Evolutionary conservation across 2,797 vertebrate species (phyloP).

Genomic region (Synanceia verrucosa): DNA sequence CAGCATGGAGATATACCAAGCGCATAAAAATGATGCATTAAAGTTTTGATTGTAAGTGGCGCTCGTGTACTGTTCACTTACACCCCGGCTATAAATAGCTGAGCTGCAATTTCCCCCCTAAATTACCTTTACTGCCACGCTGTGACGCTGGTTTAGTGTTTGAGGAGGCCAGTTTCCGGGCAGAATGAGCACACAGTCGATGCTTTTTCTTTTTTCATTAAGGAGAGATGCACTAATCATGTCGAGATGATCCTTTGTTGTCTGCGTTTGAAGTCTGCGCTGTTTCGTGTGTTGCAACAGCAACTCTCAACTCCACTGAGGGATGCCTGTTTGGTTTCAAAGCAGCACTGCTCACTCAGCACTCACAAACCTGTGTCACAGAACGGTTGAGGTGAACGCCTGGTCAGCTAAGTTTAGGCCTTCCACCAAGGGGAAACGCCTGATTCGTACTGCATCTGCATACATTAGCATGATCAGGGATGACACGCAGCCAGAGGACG

Average conservation of each 20-base stretch:
- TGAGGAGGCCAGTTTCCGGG: constrained; percentile 22
- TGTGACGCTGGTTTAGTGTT: background rate
- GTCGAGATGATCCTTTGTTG: constrained; percentile 19
- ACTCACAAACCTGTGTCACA: constrained; percentile 27
- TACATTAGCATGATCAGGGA: constrained; percentile 56
- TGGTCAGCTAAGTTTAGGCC: constrained; percentile 60
- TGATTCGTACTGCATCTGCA: constrained; percentile 56
- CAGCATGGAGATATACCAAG: constrained; percentile 44
- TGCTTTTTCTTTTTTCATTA: background rate
- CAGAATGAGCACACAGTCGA: constrained; percentile 14
- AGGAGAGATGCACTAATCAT: constrained; percentile 16
- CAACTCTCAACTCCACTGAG: constrained; percentile 22
- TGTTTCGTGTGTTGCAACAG: background rate
- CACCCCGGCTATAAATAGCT: constrained; percentile 56
- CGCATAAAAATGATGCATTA: constrained; percentile 67
- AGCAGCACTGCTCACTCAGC: constrained; percentile 37
- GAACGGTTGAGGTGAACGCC: constrained; percentile 31
- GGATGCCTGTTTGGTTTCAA: constrained; percentile 15
- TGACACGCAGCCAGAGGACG: constrained; percentile 20
- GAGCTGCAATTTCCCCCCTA: constrained; percentile 14
- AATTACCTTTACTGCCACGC: constrained; percentile 46
- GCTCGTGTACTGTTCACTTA: constrained; percentile 44
- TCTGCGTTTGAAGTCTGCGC: constrained; percentile 27
- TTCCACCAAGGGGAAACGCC: constrained; percentile 22
- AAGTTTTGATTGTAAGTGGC: constrained; percentile 55